Conservation (phyloP, 2,888 invertebrate genomes). For the Eupeodes latifasciatus region DNA sequence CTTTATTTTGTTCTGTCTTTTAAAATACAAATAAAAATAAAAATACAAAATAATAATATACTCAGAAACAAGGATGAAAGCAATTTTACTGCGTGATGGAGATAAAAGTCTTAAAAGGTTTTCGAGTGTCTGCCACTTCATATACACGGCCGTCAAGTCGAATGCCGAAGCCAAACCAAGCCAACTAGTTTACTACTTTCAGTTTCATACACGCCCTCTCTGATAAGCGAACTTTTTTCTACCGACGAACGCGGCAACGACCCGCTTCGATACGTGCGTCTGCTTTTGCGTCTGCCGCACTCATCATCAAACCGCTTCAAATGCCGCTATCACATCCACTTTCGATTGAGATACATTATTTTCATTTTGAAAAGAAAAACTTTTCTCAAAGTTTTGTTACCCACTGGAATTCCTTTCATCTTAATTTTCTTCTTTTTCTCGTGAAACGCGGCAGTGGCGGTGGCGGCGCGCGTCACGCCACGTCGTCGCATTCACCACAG, state of each 20-base stretch:
- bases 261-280: neutral
- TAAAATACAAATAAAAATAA: slow-evolving; percentile 22
- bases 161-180: neutral
- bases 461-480: slow-evolving; percentile 12
- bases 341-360: slow-evolving; percentile 63
- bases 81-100: slow-evolving; percentile 21
- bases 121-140: slow-evolving; percentile 62
- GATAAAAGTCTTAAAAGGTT: slow-evolving; percentile 74
- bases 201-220: slow-evolving; percentile 25
- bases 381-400: slow-evolving; percentile 56
- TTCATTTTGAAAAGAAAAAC: slow-evolving; percentile 55
- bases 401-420: slow-evolving; percentile 73
- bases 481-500: slow-evolving; percentile 9
- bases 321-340: slow-evolving; percentile 45
- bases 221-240: slow-evolving; percentile 22
- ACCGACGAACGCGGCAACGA: neutral
- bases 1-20: slow-evolving; percentile 7
- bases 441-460: neutral
- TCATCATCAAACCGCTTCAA: slow-evolving; percentile 8
- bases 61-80: slow-evolving; percentile 27
- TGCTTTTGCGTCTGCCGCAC: neutral
- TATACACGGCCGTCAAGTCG: slow-evolving; percentile 7
- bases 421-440: slow-evolving; percentile 52
- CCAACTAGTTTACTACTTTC: slow-evolving; percentile 31
- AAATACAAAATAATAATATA: neutral